A percentile compares a stretch with the other conserved stretches of the same genome.
phyloP scores from a whole-genome alignment of 2,113 vertebrate species.

The Barbus barbus region DNA sequence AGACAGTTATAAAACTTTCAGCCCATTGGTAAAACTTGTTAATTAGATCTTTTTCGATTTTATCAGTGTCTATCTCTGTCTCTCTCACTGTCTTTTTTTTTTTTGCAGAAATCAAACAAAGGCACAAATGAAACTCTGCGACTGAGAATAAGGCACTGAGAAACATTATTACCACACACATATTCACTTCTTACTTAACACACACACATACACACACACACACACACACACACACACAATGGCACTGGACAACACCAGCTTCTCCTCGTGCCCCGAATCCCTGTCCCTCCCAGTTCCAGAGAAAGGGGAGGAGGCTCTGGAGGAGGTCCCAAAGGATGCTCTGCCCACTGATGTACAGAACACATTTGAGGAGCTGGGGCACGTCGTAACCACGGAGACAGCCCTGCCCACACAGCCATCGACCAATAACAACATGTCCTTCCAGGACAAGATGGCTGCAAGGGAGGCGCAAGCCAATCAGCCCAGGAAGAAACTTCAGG shows the following conservation, averaged over 20 bases:
- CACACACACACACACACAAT: slow-evolving; percentile 23
- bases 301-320: slow-evolving; percentile 63
- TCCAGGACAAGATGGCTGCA: slow-evolving; percentile 76
- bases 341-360: slow-evolving; percentile 62
- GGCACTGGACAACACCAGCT: slow-evolving; percentile 74
- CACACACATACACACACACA: too few relatives aligned
- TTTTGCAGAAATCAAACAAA: slow-evolving; percentile 42
- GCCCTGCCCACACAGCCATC: slow-evolving; percentile 48
- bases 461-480: slow-evolving; percentile 70
- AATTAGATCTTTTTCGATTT: background rate
- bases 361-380: slow-evolving; percentile 72
- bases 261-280: slow-evolving; percentile 59
- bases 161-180: slow-evolving; percentile 49
- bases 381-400: slow-evolving; percentile 73
- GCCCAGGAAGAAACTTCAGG: slow-evolving; percentile 66
- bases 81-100: slow-evolving; percentile 28
- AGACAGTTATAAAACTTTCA: background rate
- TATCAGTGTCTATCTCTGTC: slow-evolving; percentile 13
- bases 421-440: slow-evolving; percentile 67
- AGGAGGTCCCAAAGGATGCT: slow-evolving; percentile 63
- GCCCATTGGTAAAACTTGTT: background rate
- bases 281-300: slow-evolving; percentile 62
- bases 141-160: slow-evolving; percentile 39
- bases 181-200: background rate
- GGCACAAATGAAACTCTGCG: slow-evolving; percentile 42